Percentiles rank a stretch among this genome's conserved stretches.
Evolutionary conservation across 2,888 invertebrate genomes (phyloP).

Genomic region (Nezara viridula): DNA sequence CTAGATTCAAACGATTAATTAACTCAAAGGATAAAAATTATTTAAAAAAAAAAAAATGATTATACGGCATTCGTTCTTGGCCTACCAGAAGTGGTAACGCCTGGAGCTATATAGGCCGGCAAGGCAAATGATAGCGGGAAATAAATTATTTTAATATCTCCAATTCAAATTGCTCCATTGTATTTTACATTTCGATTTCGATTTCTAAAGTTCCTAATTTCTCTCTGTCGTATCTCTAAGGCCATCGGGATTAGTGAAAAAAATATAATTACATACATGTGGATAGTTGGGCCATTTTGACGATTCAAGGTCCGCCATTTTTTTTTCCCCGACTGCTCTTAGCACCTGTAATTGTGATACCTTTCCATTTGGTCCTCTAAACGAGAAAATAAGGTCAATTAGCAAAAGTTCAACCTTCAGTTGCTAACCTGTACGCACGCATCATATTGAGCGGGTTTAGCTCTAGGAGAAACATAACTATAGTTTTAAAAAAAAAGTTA

Average conservation of each 20-base stretch:
- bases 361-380: constrained; percentile 48
- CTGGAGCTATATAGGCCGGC: neutral
- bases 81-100: neutral
- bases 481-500: too few relatives aligned
- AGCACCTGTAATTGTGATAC: constrained; percentile 20
- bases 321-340: neutral
- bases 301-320: constrained; percentile 19
- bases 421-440: neutral
- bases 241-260: neutral
- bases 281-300: neutral
- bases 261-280: neutral
- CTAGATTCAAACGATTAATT: neutral
- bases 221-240: neutral
- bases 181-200: neutral
- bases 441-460: neutral
- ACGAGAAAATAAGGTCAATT: constrained; percentile 16
- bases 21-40: neutral
- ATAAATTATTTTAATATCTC: constrained; percentile 20
- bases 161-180: neutral
- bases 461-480: neutral
- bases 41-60: neutral
- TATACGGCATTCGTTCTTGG: neutral
- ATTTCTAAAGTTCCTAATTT: constrained; percentile 18
- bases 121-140: neutral
- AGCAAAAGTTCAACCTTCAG: constrained; percentile 13